Percentiles rank a stretch among this genome's conserved stretches.
Conservation (phyloP, 2,113 vertebrate genomes). For the Ginglymostoma cirratum region DNA sequence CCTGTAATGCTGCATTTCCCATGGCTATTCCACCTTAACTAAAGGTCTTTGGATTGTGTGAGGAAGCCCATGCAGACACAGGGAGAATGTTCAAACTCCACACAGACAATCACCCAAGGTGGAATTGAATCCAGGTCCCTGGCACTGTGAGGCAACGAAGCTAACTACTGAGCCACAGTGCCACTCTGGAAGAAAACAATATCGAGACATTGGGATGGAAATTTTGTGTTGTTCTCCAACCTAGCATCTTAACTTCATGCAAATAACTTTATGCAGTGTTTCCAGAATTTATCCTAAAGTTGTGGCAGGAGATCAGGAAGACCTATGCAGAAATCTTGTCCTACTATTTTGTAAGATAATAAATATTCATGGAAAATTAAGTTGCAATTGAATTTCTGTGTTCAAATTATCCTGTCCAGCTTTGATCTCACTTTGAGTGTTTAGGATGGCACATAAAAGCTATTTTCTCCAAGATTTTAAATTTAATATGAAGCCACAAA, state of each 20-base stretch:
- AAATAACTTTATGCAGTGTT: background rate
- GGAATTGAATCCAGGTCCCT: no score
- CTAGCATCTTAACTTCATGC: background rate
- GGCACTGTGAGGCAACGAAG: no score
- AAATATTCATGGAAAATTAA: background rate
- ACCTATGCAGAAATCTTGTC: background rate
- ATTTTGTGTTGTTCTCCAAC: background rate
- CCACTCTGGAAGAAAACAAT: background rate
- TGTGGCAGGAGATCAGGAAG: background rate
- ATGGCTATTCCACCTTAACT: no score
- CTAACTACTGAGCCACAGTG: no score
- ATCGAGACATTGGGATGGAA: background rate
- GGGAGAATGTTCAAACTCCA: no score
- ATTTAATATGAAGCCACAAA: background rate
- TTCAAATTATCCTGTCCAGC: background rate
- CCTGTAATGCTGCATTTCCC: no score
- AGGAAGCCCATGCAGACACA: no score
- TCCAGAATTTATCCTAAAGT: background rate
- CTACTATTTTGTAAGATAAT: background rate
- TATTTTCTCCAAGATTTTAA: background rate
- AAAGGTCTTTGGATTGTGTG: no score
- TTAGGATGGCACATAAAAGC: background rate
- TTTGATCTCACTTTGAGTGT: background rate
- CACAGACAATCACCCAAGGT: no score
- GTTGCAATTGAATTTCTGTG: background rate